These are phyloP conservation scores for Hemistola chrysoprasaria DNA, from an alignment of 2,888 invertebrate species.

Conservation along the genomic window DNA sequence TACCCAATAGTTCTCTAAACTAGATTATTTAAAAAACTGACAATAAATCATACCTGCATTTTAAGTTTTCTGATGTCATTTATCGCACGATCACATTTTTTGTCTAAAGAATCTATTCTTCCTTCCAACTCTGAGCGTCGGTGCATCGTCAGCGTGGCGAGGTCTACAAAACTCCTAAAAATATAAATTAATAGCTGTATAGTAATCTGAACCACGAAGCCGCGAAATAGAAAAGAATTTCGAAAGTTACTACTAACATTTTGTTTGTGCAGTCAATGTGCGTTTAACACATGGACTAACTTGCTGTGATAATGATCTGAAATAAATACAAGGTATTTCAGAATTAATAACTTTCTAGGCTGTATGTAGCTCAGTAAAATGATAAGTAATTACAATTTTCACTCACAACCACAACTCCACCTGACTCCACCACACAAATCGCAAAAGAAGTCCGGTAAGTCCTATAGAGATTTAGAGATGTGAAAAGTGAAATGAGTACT, in stretches of 20 bases:
- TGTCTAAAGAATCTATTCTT: slow-evolving; percentile 54
- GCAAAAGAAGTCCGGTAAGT: too few species aligned
- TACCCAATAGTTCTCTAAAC: too few species aligned
- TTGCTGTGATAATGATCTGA: background rate
- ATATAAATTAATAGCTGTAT: slow-evolving; percentile 3
- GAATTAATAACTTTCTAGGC: too few species aligned
- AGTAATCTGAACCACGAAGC: background rate
- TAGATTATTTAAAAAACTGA: too few species aligned
- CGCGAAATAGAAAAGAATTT: slow-evolving; percentile 28
- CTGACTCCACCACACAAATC: too few species aligned
- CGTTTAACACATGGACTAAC: background rate
- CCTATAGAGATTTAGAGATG: too few species aligned
- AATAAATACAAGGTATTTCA: too few species aligned
- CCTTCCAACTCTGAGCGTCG: slow-evolving; percentile 64
- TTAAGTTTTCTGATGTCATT: slow-evolving; percentile 59
- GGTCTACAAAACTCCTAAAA: slow-evolving; percentile 70
- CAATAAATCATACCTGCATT: slow-evolving; percentile 62
- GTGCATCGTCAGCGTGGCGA: slow-evolving; percentile 64
- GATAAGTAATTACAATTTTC: too few species aligned
- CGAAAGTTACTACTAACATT: slow-evolving; percentile 37
- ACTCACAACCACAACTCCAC: too few species aligned
- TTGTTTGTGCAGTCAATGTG: slow-evolving; percentile 13
- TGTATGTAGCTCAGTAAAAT: too few species aligned
- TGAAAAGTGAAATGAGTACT: too few species aligned
- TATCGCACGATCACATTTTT: slow-evolving; percentile 64